These are phyloP conservation scores for Chaetodon trifasciatus DNA, from an alignment of 2,797 vertebrate species.

Conservation along the genomic window DNA sequence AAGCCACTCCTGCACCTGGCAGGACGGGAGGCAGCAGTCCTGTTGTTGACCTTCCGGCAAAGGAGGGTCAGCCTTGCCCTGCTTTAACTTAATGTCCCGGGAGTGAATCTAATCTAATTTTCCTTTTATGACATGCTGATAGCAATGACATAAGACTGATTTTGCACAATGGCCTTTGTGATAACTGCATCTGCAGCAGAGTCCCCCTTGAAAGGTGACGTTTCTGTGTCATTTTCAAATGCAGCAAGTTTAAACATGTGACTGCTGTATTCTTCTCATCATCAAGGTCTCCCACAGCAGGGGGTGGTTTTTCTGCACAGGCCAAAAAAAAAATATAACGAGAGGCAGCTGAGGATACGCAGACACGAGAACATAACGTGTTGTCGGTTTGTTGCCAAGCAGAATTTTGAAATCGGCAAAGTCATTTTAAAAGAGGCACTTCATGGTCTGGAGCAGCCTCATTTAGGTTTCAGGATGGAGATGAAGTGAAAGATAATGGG, in stretches of 20 bases:
- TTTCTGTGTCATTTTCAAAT: constrained; percentile 34
- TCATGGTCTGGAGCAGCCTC: constrained; percentile 28
- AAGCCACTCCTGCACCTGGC: constrained; percentile 59
- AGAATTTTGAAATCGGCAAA: constrained; percentile 34
- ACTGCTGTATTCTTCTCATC: constrained; percentile 44
- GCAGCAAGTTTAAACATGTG: constrained; percentile 20
- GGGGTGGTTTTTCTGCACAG: constrained; percentile 32
- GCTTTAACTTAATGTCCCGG: constrained; percentile 15
- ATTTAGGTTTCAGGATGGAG: constrained; percentile 39
- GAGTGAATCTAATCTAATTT: neutral
- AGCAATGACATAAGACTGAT: neutral
- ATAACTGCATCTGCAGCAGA: constrained; percentile 7
- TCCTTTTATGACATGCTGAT: neutral
- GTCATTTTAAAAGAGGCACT: constrained; percentile 26
- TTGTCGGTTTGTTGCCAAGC: constrained; percentile 23
- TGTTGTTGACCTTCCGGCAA: constrained; percentile 27
- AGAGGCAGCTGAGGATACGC: constrained; percentile 41
- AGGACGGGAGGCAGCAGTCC: constrained; percentile 8
- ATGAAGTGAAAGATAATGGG: constrained; percentile 49
- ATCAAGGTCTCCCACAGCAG: constrained; percentile 31
- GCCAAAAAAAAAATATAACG: constrained; percentile 30
- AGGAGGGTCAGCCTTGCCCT: constrained; percentile 4
- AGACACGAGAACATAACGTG: constrained; percentile 25
- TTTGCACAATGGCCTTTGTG: neutral
- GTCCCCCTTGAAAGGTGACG: constrained; percentile 1